Conservation (phyloP, 92 coral and sea anemone genomes). For the Muricea muricata region DNA sequence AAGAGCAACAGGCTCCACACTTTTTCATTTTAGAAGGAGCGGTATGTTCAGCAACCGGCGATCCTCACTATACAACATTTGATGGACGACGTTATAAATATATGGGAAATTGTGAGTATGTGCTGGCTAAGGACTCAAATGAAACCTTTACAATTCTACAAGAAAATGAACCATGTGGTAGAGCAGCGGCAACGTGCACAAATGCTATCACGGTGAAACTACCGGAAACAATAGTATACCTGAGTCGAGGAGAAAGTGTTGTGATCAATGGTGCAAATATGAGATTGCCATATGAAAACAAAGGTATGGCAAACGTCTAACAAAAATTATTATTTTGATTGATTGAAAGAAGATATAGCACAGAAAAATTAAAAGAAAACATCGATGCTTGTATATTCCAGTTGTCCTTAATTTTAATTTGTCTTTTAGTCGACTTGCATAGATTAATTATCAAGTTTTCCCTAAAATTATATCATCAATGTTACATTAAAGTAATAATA, state of each 20-base stretch:
- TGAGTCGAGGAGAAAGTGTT: constrained; percentile 12
- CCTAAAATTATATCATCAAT: too few relatives aligned
- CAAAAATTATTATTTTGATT: too few relatives aligned
- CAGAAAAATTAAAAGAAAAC: too few relatives aligned
- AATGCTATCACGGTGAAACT: constrained; percentile 7
- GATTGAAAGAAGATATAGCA: too few relatives aligned
- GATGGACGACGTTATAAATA: constrained; percentile 29
- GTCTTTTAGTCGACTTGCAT: too few relatives aligned
- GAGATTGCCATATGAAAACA: constrained; percentile 1
- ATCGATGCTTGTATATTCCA: too few relatives aligned
- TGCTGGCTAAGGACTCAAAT: constrained; percentile 16
- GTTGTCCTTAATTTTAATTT: too few relatives aligned
- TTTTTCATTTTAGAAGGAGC: not conserved
- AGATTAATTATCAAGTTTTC: too few relatives aligned
- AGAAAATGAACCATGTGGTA: constrained; percentile 23
- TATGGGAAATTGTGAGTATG: constrained; percentile 38
- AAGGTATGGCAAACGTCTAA: too few relatives aligned
- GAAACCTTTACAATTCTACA: constrained; percentile 7
- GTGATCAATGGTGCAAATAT: not conserved
- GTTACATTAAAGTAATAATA: too few relatives aligned
- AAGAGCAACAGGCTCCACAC: too few relatives aligned
- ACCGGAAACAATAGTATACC: not conserved
- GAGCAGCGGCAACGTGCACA: constrained; percentile 11
- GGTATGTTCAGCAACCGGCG: constrained; percentile 26
- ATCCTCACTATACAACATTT: constrained; percentile 29